Evolutionary conservation across 2,113 vertebrate genomes (phyloP).

Genomic region (pig (Sus scrofa)): T2T-Sscrofa CM000819.6:20372501-20373000

Average conservation of each 20-base stretch:
- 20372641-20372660: slow-evolving; percentile 5
- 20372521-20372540: slow-evolving; percentile 5
- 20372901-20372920: too few species aligned
- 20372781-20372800: background rate
- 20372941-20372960: too few species aligned
- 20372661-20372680: slow-evolving; percentile 24
- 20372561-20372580: slow-evolving; percentile 13
- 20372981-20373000: too few species aligned
- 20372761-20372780: slow-evolving; percentile 12
- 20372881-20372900: too few species aligned
- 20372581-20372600: background rate
- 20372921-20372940: too few species aligned
- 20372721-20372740: slow-evolving; percentile 3
- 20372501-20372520: background rate
- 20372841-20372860: too few species aligned
- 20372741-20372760: slow-evolving; percentile 23
- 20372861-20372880: too few species aligned
- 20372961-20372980: too few species aligned
- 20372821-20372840: background rate
- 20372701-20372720: slow-evolving; percentile 45
- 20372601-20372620: slow-evolving; percentile 43
- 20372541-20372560: slow-evolving; percentile 37
- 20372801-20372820: background rate
- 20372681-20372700: slow-evolving; percentile 23
- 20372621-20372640: background rate